phyloP scores from a whole-genome alignment of 2,113 vertebrate species.

The Vulpes ferrilata region DNA sequence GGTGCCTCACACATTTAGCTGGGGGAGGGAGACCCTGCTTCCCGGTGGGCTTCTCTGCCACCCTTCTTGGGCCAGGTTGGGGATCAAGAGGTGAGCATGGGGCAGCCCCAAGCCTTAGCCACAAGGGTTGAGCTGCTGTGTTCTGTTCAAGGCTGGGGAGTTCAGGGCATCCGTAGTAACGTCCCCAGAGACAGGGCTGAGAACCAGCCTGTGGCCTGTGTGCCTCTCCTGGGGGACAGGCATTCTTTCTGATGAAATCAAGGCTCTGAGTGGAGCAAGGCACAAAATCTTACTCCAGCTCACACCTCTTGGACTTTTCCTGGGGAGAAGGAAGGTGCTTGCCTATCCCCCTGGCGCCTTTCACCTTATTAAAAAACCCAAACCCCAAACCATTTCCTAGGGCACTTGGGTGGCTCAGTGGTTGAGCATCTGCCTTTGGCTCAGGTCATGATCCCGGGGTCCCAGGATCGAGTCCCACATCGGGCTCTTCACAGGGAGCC shows the following conservation, averaged over 20 bases:
- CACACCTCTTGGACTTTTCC: background rate
- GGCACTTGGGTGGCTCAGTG: no score
- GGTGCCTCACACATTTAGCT: accelerated
- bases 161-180: background rate
- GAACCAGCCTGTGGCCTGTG: accelerated
- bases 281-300: background rate
- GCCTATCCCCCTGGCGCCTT: no score
- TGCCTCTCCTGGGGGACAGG: background rate
- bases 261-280: background rate
- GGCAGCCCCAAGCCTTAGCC: background rate
- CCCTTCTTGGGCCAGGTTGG: background rate
- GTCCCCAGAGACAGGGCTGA: accelerated
- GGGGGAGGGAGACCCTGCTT: background rate
- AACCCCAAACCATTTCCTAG: background rate
- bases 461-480: no score
- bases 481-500: accelerated
- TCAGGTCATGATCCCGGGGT: no score
- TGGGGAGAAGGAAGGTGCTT: background rate
- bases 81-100: background rate
- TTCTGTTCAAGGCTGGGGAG: background rate
- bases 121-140: background rate
- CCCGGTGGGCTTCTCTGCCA: background rate
- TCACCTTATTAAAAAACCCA: background rate
- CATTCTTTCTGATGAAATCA: conserved; percentile 56
- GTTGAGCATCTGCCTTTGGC: no score